phyloP scores from a whole-genome alignment of 2,888 invertebrate genomes.

The Acanthosepion pharaonis region DNA sequence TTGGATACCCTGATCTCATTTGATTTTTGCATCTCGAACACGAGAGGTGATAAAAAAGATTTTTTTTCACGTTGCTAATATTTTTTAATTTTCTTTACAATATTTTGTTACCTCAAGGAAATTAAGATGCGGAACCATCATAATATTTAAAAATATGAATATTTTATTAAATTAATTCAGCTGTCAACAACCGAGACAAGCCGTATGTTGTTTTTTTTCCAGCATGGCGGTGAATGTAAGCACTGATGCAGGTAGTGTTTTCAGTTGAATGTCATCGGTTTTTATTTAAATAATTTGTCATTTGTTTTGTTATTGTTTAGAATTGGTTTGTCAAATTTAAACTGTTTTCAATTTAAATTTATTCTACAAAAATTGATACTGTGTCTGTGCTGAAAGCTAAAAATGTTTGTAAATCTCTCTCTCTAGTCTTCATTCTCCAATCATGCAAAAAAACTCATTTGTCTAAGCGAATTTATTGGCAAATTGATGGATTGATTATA shows the following conservation, averaged over 20 bases:
- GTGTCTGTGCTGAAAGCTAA: background rate
- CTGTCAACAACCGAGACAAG: background rate
- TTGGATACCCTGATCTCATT: slow-evolving; percentile 49
- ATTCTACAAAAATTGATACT: background rate
- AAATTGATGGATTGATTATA: background rate
- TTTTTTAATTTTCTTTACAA: background rate
- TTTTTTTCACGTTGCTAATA: background rate
- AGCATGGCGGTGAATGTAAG: slow-evolving; percentile 51
- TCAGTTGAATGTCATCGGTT: background rate
- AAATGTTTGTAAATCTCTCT: background rate
- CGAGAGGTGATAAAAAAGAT: background rate
- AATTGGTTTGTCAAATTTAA: background rate
- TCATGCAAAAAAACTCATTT: background rate
- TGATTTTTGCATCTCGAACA: too few species aligned
- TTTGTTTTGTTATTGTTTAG: background rate
- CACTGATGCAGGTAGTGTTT: background rate
- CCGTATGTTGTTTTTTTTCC: background rate
- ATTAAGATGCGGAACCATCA: background rate
- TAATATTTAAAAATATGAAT: background rate
- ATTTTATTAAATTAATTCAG: background rate
- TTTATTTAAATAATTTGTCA: background rate
- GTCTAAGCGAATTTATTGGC: background rate
- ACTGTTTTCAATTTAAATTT: background rate
- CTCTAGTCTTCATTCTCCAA: too few species aligned
- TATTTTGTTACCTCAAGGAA: background rate